Evolutionary conservation across 2,888 invertebrate genomes (phyloP).

Genomic region (Sturmia bella): DNA sequence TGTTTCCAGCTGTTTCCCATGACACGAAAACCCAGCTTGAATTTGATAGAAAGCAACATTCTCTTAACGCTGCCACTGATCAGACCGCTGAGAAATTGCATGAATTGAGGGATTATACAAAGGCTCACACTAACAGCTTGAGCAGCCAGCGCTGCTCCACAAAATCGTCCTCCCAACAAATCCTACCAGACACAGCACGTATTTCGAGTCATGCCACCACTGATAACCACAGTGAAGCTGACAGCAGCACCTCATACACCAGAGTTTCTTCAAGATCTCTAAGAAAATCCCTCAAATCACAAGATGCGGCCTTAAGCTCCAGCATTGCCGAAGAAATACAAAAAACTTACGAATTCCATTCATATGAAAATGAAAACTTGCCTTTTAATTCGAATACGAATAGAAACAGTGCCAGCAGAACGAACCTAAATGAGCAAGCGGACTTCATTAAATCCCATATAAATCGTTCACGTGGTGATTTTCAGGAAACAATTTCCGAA

Average conservation of each 20-base stretch:
- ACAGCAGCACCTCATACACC: conserved; percentile 6
- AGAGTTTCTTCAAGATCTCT: neutral
- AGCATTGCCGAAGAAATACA: conserved; percentile 70
- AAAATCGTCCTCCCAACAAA: neutral
- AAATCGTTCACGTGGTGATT: conserved; percentile 74
- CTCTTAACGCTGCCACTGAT: neutral
- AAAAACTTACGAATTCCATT: conserved; percentile 65
- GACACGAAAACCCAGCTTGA: neutral
- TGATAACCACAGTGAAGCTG: conserved; percentile 34
- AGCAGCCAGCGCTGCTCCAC: neutral
- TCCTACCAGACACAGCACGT: neutral
- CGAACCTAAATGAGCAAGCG: neutral
- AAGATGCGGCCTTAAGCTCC: conserved; percentile 20
- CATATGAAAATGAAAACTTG: conserved; percentile 62
- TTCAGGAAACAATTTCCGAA: conserved; percentile 49
- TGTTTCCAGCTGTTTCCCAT: neutral
- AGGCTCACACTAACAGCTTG: neutral
- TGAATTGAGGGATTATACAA: neutral
- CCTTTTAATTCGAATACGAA: neutral
- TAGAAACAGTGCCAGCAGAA: neutral
- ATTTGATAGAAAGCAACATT: neutral
- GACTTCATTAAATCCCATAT: conserved; percentile 72
- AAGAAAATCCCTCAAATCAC: neutral
- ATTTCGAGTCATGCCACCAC: neutral
- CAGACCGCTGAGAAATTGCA: neutral